A percentile compares a stretch with the other conserved stretches of the same genome.
phyloP scores from a whole-genome alignment of 1,140 invertebrate species.

The Tetramorium alpestre region DNA sequence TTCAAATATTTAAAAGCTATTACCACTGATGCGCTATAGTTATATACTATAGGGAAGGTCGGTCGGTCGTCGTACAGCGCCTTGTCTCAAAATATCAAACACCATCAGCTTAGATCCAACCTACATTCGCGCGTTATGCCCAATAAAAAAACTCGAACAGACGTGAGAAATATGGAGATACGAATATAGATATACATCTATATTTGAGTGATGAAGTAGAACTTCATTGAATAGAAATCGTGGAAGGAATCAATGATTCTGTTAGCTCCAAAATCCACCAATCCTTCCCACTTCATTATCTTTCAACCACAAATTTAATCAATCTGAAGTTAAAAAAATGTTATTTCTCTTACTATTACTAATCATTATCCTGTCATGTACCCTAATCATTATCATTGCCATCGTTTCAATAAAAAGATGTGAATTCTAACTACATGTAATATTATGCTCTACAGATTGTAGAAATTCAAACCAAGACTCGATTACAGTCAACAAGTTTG shows the following conservation, averaged over 20 bases:
- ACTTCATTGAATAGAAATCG: too few species aligned
- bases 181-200: too few species aligned
- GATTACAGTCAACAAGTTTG: background rate
- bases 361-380: background rate
- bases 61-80: constrained; percentile 46
- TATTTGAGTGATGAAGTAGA: too few species aligned
- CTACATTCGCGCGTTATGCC: background rate
- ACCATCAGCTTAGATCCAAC: constrained; percentile 21
- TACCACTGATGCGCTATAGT: constrained; percentile 73
- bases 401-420: background rate
- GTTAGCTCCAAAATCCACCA: background rate
- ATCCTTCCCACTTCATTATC: background rate
- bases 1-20: constrained; percentile 83
- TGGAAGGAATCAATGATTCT: background rate
- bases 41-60: constrained; percentile 68
- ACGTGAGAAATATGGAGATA: constrained; percentile 13
- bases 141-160: background rate
- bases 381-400: background rate
- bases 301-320: background rate
- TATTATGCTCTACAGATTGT: too few species aligned
- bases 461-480: background rate
- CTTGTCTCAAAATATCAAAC: constrained; percentile 56
- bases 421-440: too few species aligned
- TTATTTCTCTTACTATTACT: background rate
- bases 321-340: background rate